Conservation (phyloP, 23 tunicate genomes). For the Ciona savignyi region DNA sequence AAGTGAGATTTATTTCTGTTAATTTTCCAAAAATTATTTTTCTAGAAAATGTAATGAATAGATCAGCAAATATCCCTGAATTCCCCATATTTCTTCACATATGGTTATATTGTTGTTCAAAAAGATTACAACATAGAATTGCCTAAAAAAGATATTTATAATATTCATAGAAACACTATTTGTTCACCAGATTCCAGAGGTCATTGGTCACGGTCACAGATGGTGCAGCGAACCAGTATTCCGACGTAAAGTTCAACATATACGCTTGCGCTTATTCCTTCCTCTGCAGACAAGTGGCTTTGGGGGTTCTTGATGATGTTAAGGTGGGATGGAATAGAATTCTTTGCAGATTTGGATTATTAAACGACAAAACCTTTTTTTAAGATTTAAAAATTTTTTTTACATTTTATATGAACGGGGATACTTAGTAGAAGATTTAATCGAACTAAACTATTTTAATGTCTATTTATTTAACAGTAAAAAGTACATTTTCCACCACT, state of each 20-base stretch:
- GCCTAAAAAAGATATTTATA: no score
- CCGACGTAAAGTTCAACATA: conserved; percentile 58
- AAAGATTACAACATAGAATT: no score
- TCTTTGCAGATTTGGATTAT: no score
- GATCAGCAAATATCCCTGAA: background rate
- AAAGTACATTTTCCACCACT: no score
- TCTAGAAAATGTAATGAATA: background rate
- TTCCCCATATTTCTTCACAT: no score
- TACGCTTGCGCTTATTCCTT: conserved; percentile 79
- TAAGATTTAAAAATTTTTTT: background rate
- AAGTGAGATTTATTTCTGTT: conserved; percentile 22
- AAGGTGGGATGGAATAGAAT: conserved; percentile 29
- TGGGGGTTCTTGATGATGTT: conserved; percentile 54
- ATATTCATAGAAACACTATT: background rate
- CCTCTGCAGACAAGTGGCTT: conserved; percentile 94
- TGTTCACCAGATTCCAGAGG: conserved; percentile 29
- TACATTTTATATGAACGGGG: no score
- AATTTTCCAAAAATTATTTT: background rate
- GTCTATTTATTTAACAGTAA: no score
- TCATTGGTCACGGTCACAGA: conserved; percentile 35
- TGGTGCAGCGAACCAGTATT: conserved; percentile 37
- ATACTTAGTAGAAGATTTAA: no score
- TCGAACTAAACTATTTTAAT: no score
- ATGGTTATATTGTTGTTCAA: no score
- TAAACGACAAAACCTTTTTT: no score